Conservation (phyloP, 2,888 invertebrate genomes). For the Heliconius cydno region DNA sequence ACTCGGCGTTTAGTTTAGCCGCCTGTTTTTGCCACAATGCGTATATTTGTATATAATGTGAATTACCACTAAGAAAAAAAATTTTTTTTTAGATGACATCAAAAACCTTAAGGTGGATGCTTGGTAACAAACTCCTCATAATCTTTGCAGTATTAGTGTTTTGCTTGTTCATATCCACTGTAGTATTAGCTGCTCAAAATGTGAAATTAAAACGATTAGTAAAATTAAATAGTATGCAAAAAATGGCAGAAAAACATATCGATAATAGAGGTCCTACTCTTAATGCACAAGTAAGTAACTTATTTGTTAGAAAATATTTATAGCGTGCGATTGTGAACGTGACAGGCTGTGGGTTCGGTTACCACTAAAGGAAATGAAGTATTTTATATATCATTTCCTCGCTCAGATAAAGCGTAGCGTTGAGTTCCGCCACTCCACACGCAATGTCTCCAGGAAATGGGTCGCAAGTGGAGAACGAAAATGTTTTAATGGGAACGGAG, state of each 20-base stretch:
- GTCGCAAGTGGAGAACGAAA: too few relatives aligned
- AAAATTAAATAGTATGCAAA: background rate
- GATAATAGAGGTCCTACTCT: too few relatives aligned
- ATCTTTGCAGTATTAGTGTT: conserved; percentile 62
- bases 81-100: conserved; percentile 50
- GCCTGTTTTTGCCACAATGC: background rate
- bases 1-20: background rate
- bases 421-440: too few relatives aligned
- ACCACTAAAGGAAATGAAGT: too few relatives aligned
- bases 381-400: too few relatives aligned
- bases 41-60: background rate
- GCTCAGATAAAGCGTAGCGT: too few relatives aligned
- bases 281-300: background rate
- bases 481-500: too few relatives aligned
- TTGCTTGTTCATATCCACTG: conserved; percentile 80
- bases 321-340: too few relatives aligned
- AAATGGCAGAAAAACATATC: background rate
- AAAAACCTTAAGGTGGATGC: conserved; percentile 51
- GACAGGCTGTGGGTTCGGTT: too few relatives aligned
- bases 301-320: background rate
- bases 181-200: conserved; percentile 69
- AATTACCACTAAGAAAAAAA: background rate
- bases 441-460: too few relatives aligned
- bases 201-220: conserved; percentile 29
- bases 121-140: conserved; percentile 63